Evolutionary conservation across 2,888 invertebrate genomes (phyloP), one percentile per base, ranked within the genome.

Genomic region (Adelphocoris suturalis): DNA sequence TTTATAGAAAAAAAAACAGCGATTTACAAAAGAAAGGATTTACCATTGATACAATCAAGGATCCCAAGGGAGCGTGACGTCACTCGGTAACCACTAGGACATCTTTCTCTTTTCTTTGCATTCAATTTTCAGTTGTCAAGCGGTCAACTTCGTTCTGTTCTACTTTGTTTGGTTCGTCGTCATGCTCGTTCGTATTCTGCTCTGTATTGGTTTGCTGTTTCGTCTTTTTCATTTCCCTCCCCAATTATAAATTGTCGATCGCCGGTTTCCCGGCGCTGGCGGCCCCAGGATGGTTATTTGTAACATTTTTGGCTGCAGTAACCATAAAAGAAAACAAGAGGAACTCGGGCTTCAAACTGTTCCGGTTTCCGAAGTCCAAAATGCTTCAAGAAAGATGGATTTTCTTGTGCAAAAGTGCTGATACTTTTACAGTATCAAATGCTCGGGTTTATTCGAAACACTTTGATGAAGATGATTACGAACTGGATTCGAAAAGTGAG

Each of bases 21-120:
- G n/a, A n/a, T n/a, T n/a, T n/a, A n/a, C n/a, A n/a, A n/a, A n/a
- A n/a, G n/a, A n/a, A n/a, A n/a, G n/a, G n/a, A n/a, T n/a, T n/a
- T n/a, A n/a, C n/a, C n/a, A n/a, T n/a, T n/a, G n/a, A n/a, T n/a
- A n/a, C n/a, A n/a, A n/a, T n/a, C n/a, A n/a, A n/a, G 48, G 48
- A 11, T 13, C 48, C 13, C 48, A 48, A 48, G 48, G 48, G 48
- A 48, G n/a, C n/a, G n/a, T 48, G 48, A 48, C 48, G 48, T 48
- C 48, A 48, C 48, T 68, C 68, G 68, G 68, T 16, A 68, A 68
- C 68, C 68, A 68, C 68, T n/a, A n/a, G 68, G 68, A 68, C 11
- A 68, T 23, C 68, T 68, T 68, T 68, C 68, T 9, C 68, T 68
- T n/a, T 9, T 68, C 68, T n/a, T 68, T 68, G 7, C n/a, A 68